Base-by-base conservation (phyloP, 1,140 invertebrate genomes). In the Micrasema minimum region DNA sequence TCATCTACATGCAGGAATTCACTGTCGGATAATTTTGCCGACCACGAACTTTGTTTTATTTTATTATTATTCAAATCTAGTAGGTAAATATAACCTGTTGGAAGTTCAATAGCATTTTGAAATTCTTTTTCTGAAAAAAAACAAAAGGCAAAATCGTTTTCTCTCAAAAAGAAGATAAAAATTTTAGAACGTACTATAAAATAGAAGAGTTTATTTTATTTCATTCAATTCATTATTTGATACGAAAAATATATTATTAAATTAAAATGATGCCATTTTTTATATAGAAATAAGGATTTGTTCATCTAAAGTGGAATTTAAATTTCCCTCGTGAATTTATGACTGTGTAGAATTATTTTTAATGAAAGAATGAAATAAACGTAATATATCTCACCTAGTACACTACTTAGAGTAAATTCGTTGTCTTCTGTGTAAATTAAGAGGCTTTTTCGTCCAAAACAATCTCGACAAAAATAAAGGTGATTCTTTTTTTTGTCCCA, bases 381-480 rank as follows among this genome's bases (percentile, higher is more conserved):
- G n/a, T n/a, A n/a, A 43, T 43, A 14, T 43, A 48, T 48, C 46
- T 77, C 79, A 78, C 83, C 85, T 50, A 86, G 85, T 61, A 90
- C 88, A 79, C 89, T 91, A 72, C 86, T 86, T 31, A 90, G 77
- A 31, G 88, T 77, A 46, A 89, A 76, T 23, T 79, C 76, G 45
- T 81, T 72, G 9, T 81, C 70, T 74, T 82, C 79, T 72, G 86
- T 80, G 78, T 88, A 87, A 77, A 93, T 87, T 14, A 96, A 81
- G 38, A 97, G 84, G 82, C 93, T 94, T 72, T 93, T 89, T 74
- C 95, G 86, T 22, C 96, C 96, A 80, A 96, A 90, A 72, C 86
- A 84, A 84, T 98, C 96, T 80, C 96, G 86, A 6, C 90, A 91
- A 85, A 97, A 96, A 85, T 92, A 96, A 38, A 98, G 72, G 12